Base-by-base conservation (phyloP, 2,797 vertebrate species). In the Lithobates pipiens region DNA sequence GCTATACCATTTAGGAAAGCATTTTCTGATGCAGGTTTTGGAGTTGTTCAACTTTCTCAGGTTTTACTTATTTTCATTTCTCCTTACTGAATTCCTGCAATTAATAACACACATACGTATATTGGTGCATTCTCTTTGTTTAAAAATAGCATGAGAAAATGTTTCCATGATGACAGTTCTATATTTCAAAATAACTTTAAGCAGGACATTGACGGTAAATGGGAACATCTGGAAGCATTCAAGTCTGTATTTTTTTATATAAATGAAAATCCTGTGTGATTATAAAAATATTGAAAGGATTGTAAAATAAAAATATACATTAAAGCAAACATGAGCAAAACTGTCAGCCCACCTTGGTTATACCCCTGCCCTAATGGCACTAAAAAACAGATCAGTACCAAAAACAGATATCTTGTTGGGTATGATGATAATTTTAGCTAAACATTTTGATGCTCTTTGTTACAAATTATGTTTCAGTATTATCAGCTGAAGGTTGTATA, bases 91-190 rank as follows among this genome's bases (percentile, higher is more conserved):
- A 27, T 81, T 61, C 23, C 71, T 13, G 18, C 21, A 82, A 72
- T 71, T 36, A 82, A 65, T 71, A 32, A 76, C 71, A 76, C 57
- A 74, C 27, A 44, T n/a, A 27, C 4, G 13, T 63, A 68, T 10
- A 25, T 61, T 50, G 57, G 57, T 8, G 5, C 5, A 36, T 39
- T 77, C 18, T 50, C 39, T 82, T 82, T 82, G 69, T 44, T 36
- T 46, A 71, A 82, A 54, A 85, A 70, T 69, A 81, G 32, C 50
- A 65, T 73, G 69, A 70, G 76, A 79, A 79, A 23, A 32, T 29
- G 72, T 78, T 67, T 68, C 36, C 50, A 21, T 72, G 32, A 39
- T 61, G 67, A 50, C 25, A 29, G 57, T 61, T 61, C 18, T 8
- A 65, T 65, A 65, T 8, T 75, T 82, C 27, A 83, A 68, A 65